Conservation (phyloP, 2,888 invertebrate genomes). For the Plagodis dolabraria region DNA sequence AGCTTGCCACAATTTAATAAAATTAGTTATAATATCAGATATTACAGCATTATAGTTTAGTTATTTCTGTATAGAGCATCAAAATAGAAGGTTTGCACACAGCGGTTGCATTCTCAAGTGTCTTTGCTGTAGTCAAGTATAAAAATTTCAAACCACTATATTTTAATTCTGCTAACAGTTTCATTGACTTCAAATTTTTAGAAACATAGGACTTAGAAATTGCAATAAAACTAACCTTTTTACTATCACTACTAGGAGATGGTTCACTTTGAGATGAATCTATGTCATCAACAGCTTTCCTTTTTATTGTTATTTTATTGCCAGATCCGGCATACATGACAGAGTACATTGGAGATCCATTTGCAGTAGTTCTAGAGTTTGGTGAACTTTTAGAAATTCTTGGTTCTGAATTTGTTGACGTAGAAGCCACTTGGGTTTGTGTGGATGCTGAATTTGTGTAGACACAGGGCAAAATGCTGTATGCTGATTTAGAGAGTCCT, state of each 20-base stretch:
- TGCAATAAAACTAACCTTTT: slow-evolving; percentile 31
- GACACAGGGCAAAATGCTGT: slow-evolving; percentile 90
- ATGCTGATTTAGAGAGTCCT: slow-evolving; percentile 90
- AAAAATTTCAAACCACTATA: too few relatives aligned
- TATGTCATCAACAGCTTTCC: slow-evolving; percentile 87
- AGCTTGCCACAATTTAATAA: too few relatives aligned
- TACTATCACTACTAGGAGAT: slow-evolving; percentile 64
- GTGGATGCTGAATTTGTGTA: slow-evolving; percentile 87
- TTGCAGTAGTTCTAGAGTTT: slow-evolving; percentile 68
- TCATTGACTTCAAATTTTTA: too few relatives aligned
- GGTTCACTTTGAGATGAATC: slow-evolving; percentile 72
- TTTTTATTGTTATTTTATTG: slow-evolving; percentile 93
- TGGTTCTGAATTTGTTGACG: slow-evolving; percentile 62
- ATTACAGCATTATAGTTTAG: too few relatives aligned
- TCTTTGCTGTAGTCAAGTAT: too few relatives aligned
- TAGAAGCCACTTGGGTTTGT: slow-evolving; percentile 69
- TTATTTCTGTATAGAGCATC: too few relatives aligned
- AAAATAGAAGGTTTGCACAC: too few relatives aligned
- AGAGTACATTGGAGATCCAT: slow-evolving; percentile 86
- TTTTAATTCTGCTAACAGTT: too few relatives aligned
- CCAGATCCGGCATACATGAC: slow-evolving; percentile 92
- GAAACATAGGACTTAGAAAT: too few relatives aligned
- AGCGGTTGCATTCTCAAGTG: too few relatives aligned
- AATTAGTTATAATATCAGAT: too few relatives aligned
- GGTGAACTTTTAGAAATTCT: slow-evolving; percentile 70